These are phyloP conservation scores for Charina bottae DNA, from an alignment of 2,113 vertebrate species.

Conservation along the genomic window DNA sequence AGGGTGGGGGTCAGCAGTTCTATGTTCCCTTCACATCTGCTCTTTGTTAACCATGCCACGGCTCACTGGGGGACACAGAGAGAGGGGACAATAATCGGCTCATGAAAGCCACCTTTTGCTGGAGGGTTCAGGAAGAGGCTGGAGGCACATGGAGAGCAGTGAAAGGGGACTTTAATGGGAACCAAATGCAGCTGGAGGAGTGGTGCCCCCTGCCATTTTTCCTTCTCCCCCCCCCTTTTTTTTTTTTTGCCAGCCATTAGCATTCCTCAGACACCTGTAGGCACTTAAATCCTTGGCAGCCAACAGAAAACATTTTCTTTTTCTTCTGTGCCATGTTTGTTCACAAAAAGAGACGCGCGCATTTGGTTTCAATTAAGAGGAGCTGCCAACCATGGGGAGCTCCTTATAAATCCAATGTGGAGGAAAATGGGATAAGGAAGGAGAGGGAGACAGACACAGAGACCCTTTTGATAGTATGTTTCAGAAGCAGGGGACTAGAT, in stretches of 20 bases:
- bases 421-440: neutral
- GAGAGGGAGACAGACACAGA: neutral
- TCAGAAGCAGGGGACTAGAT: neutral
- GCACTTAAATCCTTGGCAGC: constrained; percentile 81
- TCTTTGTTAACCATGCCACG: constrained; percentile 54
- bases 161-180: constrained; percentile 64
- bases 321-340: constrained; percentile 77
- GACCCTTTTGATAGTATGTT: neutral
- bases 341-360: constrained; percentile 75
- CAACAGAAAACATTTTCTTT: constrained; percentile 46
- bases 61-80: constrained; percentile 41
- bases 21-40: constrained; percentile 56
- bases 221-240: constrained; percentile 42
- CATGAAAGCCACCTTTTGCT: constrained; percentile 60
- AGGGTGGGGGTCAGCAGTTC: constrained; percentile 2
- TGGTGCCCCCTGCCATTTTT: constrained; percentile 18
- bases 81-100: constrained; percentile 62
- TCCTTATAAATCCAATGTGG: constrained; percentile 18
- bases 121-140: constrained; percentile 40
- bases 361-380: constrained; percentile 88
- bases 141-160: constrained; percentile 36
- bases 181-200: constrained; percentile 63
- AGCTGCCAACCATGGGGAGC: constrained; percentile 68
- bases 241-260: constrained; percentile 60
- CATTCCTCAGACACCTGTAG: constrained; percentile 89